These are phyloP conservation scores for Zonitis immaculata DNA, from an alignment of 2,888 invertebrate genomes.

Conservation along the genomic window DNA sequence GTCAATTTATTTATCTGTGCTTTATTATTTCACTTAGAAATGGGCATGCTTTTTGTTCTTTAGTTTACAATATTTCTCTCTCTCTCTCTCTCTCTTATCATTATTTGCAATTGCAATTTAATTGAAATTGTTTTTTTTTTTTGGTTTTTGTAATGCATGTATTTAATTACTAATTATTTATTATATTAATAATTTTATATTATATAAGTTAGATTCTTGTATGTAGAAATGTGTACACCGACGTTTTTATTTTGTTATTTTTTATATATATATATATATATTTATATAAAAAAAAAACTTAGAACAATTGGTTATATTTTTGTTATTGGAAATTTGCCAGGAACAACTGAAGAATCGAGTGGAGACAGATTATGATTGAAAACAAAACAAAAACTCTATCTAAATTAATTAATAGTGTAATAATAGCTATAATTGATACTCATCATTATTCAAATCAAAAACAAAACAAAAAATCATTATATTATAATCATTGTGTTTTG, in stretches of 20 bases:
- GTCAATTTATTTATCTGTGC: too few species aligned
- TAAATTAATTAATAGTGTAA: too few species aligned
- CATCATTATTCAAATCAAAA: too few species aligned
- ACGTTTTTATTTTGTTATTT: slow-evolving; percentile 31
- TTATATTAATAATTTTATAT: neutral
- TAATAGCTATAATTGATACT: too few species aligned
- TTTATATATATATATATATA: too few species aligned
- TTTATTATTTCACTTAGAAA: too few species aligned
- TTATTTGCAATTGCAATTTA: neutral
- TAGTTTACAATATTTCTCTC: slow-evolving; percentile 11
- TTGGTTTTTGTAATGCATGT: too few species aligned
- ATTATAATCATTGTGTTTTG: too few species aligned
- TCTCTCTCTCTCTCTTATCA: neutral
- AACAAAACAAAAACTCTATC: slow-evolving; percentile 14
- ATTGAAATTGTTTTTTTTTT: neutral
- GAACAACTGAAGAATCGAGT: slow-evolving; percentile 59
- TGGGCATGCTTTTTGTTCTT: slow-evolving; percentile 21
- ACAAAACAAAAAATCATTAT: too few species aligned
- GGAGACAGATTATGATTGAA: slow-evolving; percentile 60
- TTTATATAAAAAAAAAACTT: too few species aligned
- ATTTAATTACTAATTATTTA: slow-evolving; percentile 1
- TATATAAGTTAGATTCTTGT: neutral
- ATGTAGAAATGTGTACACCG: slow-evolving; percentile 41
- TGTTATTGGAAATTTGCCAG: slow-evolving; percentile 52
- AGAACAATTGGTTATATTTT: slow-evolving; percentile 11